These are phyloP conservation scores for Andrena hattorfiana DNA, from an alignment of 2,888 invertebrate species.

Conservation along the genomic window DNA sequence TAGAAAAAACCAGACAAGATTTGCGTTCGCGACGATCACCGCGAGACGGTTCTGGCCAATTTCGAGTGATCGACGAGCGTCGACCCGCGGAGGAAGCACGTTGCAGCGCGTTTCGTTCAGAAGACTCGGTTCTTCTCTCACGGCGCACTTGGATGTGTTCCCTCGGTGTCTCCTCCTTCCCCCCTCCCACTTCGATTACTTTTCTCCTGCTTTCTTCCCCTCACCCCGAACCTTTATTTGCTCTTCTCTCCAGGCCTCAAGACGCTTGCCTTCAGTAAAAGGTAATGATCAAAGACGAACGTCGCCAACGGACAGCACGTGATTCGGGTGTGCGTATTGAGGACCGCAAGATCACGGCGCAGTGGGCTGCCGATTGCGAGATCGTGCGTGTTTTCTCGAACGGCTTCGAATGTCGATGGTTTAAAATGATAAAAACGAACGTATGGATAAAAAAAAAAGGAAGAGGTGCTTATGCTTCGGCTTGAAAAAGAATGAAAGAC, in stretches of 20 bases:
- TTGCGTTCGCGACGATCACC: neutral
- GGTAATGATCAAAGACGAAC: conserved; percentile 52
- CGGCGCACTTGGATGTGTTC: conserved; percentile 19
- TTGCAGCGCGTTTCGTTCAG: neutral
- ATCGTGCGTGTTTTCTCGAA: conserved; percentile 48
- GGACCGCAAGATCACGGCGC: conserved; percentile 44
- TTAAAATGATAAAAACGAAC: neutral
- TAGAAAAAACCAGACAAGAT: conserved; percentile 6
- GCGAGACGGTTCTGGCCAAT: conserved; percentile 4
- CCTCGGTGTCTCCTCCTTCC: conserved; percentile 4
- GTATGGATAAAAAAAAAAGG: neutral
- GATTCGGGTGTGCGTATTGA: conserved; percentile 57
- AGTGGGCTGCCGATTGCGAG: conserved; percentile 60
- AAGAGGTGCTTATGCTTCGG: neutral
- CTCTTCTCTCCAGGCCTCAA: neutral
- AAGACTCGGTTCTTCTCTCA: conserved; percentile 10
- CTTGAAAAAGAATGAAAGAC: neutral
- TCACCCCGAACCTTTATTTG: conserved; percentile 8
- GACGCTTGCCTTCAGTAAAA: conserved; percentile 1
- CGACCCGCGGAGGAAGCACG: conserved; percentile 18
- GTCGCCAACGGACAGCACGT: conserved; percentile 41
- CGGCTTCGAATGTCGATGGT: conserved; percentile 14
- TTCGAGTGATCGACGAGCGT: conserved; percentile 22
- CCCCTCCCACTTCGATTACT: neutral
- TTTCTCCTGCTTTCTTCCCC: neutral